Evolutionary conservation across 2,797 vertebrate genomes (phyloP).

Genomic region (Halcyon badia): DNA sequence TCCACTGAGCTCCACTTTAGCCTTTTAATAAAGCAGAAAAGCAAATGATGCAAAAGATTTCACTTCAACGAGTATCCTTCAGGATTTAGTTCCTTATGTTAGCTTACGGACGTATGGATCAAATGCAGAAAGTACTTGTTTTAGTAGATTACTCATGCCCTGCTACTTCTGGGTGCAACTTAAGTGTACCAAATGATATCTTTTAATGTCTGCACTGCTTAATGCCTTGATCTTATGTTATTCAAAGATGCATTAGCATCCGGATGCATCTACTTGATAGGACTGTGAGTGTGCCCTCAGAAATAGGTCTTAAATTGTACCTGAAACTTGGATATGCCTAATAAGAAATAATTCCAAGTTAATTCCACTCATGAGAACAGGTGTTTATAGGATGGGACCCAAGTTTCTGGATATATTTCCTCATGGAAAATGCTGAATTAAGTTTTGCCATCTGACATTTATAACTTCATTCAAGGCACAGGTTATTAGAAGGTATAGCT

Average conservation of each 20-base stretch:
- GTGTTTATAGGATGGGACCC: not conserved
- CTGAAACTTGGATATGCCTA: not conserved
- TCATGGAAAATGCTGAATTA: not conserved
- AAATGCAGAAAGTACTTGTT: not conserved
- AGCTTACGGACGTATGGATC: fast-evolving
- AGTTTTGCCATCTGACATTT: not conserved
- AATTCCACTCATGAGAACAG: not conserved
- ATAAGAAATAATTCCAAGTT: not conserved
- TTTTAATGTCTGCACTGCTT: not conserved
- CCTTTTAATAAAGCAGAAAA: not conserved
- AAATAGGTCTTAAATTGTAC: not conserved
- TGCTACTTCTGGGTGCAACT: not conserved
- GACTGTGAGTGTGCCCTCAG: not conserved
- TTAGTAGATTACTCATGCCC: not conserved
- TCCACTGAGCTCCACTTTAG: not conserved
- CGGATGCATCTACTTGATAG: not conserved
- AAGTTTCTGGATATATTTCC: not conserved
- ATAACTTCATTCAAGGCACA: not conserved
- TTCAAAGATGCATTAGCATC: not conserved
- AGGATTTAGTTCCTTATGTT: not conserved
- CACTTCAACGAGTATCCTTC: not conserved
- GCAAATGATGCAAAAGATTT: not conserved
- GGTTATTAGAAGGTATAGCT: not conserved
- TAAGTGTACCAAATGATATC: not conserved
- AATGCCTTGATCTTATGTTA: not conserved